phyloP scores from a whole-genome alignment of 2,888 invertebrate genomes.

The Liopterus haemorrhoidalis region DNA sequence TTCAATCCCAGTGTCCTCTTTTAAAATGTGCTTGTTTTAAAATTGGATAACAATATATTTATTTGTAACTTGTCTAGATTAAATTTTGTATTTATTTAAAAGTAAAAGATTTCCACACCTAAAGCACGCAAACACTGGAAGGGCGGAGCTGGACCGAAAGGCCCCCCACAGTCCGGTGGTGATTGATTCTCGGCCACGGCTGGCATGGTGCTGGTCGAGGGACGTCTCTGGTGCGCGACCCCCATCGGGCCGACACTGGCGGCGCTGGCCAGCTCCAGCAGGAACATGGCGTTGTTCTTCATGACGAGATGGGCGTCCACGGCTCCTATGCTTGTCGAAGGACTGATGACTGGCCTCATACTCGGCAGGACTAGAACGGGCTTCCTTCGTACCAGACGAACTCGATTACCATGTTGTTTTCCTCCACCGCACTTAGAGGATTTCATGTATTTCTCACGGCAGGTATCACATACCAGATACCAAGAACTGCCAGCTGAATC shows the following conservation, averaged over 20 bases:
- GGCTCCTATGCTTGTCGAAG: conserved; percentile 40
- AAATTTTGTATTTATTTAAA: too few relatives aligned
- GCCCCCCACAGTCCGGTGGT: conserved; percentile 50
- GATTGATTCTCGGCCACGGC: conserved; percentile 54
- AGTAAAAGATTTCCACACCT: too few relatives aligned
- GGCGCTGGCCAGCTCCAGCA: conserved; percentile 81
- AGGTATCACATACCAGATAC: conserved; percentile 89
- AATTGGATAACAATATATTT: too few relatives aligned
- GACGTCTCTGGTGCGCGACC: conserved; percentile 36
- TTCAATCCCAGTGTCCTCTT: too few relatives aligned
- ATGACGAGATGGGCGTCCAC: conserved; percentile 61
- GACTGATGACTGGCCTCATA: conserved; percentile 35
- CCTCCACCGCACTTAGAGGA: conserved; percentile 37
- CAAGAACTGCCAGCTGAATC: conserved; percentile 63
- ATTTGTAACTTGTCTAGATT: too few relatives aligned
- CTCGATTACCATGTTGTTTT: conserved; percentile 42
- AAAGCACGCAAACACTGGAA: conserved; percentile 57
- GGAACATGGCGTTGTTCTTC: conserved; percentile 90
- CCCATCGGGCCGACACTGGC: conserved; percentile 46
- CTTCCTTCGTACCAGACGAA: conserved; percentile 32
- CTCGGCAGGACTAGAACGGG: conserved; percentile 18
- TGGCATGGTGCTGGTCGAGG: conserved; percentile 45
- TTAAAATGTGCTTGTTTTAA: too few relatives aligned
- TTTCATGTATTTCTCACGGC: conserved; percentile 70
- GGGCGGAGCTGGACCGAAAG: conserved; percentile 52